Evolutionary conservation across 2,888 invertebrate genomes (phyloP), one percentile per base, ranked within the genome.

Genomic region (Ormia ochracea): DNA sequence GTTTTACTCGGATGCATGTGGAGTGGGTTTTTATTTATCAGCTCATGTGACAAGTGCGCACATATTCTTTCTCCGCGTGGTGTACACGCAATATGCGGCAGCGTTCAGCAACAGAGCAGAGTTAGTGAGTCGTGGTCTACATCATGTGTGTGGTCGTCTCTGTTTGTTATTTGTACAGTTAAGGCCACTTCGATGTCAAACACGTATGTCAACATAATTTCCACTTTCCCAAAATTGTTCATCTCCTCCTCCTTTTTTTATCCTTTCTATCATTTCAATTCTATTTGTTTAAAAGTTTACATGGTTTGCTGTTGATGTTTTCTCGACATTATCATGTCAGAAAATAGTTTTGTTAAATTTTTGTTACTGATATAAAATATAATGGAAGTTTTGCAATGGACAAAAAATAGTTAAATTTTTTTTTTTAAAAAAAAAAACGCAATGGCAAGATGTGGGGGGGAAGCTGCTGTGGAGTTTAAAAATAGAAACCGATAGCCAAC

Each of bases 1-100:
- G n/a, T 2, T 45, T 63, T 36, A 17, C 0, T 23, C 6, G 38
- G 17, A 3, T 14, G 26, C 41, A 10, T 45, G 6, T 9, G 10
- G n/a, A 38, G 28, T 54, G 28, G 54, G n/a, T 10, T 23, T 61
- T 43, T 33, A 70, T 78, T 73, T 78, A 81, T 78, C 78, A 76
- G 78, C 69, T 81, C 43, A 65, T 76, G 48, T 81, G 81, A 76
- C 81, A 81, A 76, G 68, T 68, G 65, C 78, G 78, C 43, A 72
- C 66, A 69, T 68, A 36, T 69, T 33, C n/a, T 56, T 33, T 50
- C n/a, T 63, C 5, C 26, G 41, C 45, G 36, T 12, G 10, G 36
- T 28, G n/a, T 74, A 31, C 31, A 48, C 70, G 69, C 65, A 66
- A 70, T 19, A 33, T 75, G 65, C 70, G 52, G 56, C 75, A 79